These are phyloP conservation scores for Passer montanus DNA, from an alignment of 2,113 vertebrate genomes.

Conservation along the genomic window DNA sequence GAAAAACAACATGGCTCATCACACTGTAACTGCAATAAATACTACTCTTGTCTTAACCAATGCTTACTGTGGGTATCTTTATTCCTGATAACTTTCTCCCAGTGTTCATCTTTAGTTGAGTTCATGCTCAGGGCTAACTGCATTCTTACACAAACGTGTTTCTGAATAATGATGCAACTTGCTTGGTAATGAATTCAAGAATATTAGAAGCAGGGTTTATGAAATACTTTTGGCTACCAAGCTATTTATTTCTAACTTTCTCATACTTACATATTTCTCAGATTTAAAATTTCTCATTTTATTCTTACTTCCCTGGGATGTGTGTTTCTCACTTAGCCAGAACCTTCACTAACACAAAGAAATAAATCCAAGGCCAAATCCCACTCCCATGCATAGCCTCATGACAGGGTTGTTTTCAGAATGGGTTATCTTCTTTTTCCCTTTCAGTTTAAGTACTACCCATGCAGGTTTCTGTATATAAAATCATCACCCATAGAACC, in stretches of 20 bases:
- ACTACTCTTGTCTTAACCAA: not conserved
- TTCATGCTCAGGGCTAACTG: not conserved
- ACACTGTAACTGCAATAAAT: not conserved
- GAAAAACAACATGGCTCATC: not conserved
- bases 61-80: not conserved
- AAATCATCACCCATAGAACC: not conserved
- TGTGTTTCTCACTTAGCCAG: not conserved
- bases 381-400: not conserved
- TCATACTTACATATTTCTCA: not conserved
- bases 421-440: not conserved
- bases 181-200: conserved; percentile 11
- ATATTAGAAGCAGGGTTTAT: conserved; percentile 50
- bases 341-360: not conserved
- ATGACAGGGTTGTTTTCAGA: not conserved
- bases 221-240: not conserved
- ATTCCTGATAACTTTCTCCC: not conserved
- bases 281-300: not conserved
- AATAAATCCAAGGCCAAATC: not conserved
- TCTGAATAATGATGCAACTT: not conserved
- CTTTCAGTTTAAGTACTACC: not conserved
- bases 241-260: conserved; percentile 52
- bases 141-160: not conserved
- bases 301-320: not conserved
- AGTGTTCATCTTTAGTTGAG: not conserved
- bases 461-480: not conserved